Percentiles rank a stretch among this genome's conserved stretches.
Evolutionary conservation across 2,888 invertebrate species (phyloP).

Genomic region (Tinea semifulvella): DNA sequence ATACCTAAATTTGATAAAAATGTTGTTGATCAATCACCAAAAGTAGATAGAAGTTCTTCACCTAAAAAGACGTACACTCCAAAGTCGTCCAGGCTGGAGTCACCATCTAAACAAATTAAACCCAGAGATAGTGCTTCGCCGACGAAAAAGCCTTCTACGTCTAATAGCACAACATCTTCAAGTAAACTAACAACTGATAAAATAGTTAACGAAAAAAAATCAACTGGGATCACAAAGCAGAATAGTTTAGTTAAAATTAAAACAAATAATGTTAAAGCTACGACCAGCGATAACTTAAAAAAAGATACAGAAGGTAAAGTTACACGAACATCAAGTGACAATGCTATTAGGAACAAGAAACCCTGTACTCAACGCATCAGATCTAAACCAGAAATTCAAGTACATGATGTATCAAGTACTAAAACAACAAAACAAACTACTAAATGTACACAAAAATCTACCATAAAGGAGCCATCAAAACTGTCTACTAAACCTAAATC

Average conservation of each 20-base stretch:
- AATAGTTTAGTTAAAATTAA: slow-evolving; percentile 31
- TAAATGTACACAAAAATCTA: slow-evolving; percentile 30
- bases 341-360: slow-evolving; percentile 58
- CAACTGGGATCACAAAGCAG: slow-evolving; percentile 34
- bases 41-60: slow-evolving; percentile 29
- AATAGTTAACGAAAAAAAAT: slow-evolving; percentile 28
- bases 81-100: slow-evolving; percentile 27
- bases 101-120: slow-evolving; percentile 36
- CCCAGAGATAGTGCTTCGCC: slow-evolving; percentile 35
- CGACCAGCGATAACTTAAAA: slow-evolving; percentile 28
- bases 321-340: slow-evolving; percentile 66
- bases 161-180: slow-evolving; percentile 29
- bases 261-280: slow-evolving; percentile 27
- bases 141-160: slow-evolving; percentile 24
- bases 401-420: slow-evolving; percentile 38
- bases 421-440: slow-evolving; percentile 30
- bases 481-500: slow-evolving; percentile 52
- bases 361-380: slow-evolving; percentile 49
- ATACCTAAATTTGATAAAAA: slow-evolving; percentile 1
- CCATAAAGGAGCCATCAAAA: slow-evolving; percentile 39
- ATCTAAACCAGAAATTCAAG: slow-evolving; percentile 59
- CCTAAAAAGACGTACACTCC: slow-evolving; percentile 33
- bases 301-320: slow-evolving; percentile 53
- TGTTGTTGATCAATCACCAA: background rate
- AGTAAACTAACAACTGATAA: slow-evolving; percentile 24